These are phyloP conservation scores for Platygyra sinensis DNA, from an alignment of 64 coral and sea anemone genomes.

Conservation along the genomic window DNA sequence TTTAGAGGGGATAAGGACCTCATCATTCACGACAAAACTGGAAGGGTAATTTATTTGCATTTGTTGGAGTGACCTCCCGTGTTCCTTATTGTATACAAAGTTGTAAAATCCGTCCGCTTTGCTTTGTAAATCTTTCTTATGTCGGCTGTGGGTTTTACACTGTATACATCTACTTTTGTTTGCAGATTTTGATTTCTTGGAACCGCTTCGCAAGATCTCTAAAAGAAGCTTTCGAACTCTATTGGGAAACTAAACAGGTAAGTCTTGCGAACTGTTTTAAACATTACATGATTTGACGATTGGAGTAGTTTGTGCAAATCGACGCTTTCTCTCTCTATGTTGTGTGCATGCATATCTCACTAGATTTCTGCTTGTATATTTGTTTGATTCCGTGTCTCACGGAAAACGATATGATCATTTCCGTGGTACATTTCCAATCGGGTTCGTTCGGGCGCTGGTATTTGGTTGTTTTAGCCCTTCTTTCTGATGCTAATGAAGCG, in stretches of 20 bases:
- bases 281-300: conserved; percentile 41
- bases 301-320: neutral
- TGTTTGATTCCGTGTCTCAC: neutral
- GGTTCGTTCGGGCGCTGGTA: neutral
- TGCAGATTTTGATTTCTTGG: conserved; percentile 97
- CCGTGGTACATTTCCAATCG: neutral
- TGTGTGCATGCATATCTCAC: neutral
- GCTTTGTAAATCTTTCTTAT: neutral
- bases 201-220: conserved; percentile 99
- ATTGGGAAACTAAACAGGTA: conserved; percentile 97
- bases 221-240: conserved; percentile 93
- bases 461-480: neutral
- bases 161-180: conserved; percentile 17
- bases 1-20: conserved; percentile 46
- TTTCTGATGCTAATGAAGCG: neutral
- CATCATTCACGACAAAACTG: conserved; percentile 73
- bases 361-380: neutral
- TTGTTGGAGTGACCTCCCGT: neutral
- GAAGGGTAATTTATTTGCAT: conserved; percentile 68
- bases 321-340: neutral
- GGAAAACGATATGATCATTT: neutral
- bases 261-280: conserved; percentile 3
- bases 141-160: neutral
- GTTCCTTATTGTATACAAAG: neutral
- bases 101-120: neutral